Percentiles rank a stretch among this genome's conserved stretches.
Evolutionary conservation across 2,113 vertebrate species (phyloP).

Genomic region (Grus americana): DNA sequence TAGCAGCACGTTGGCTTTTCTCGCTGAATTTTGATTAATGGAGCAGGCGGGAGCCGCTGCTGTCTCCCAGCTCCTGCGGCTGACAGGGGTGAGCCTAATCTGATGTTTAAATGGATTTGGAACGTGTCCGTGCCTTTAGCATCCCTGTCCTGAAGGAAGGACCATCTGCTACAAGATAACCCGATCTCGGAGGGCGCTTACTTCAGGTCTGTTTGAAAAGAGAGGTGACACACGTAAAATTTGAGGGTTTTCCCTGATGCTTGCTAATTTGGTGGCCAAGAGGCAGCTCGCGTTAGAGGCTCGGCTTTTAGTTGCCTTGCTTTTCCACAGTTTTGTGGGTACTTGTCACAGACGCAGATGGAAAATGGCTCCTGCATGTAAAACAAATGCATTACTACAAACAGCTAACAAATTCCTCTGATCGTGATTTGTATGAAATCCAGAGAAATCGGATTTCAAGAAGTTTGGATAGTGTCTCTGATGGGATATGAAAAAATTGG

Average conservation of each 20-base stretch:
- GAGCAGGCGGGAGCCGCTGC: slow-evolving; percentile 25
- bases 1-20: slow-evolving; percentile 40
- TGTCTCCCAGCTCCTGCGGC: slow-evolving; percentile 49
- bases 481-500: neutral
- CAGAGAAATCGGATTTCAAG: neutral
- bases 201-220: neutral
- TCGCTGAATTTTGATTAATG: slow-evolving; percentile 67
- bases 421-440: neutral
- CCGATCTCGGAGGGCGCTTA: neutral
- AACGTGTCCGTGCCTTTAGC: slow-evolving; percentile 39
- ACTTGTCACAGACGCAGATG: neutral
- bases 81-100: slow-evolving; percentile 49
- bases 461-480: neutral
- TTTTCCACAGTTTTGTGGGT: neutral
- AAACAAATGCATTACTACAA: neutral
- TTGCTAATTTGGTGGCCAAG: neutral
- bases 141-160: slow-evolving; percentile 56
- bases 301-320: neutral
- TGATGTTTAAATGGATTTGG: slow-evolving; percentile 50
- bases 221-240: neutral
- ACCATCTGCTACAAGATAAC: slow-evolving; percentile 46
- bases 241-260: neutral
- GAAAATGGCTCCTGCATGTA: neutral
- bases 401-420: neutral
- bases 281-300: neutral